A percentile compares a stretch with the other conserved stretches of the same genome.
Evolutionary conservation across 2,888 invertebrate species (phyloP).

Genomic region (Volucella inanis): DNA sequence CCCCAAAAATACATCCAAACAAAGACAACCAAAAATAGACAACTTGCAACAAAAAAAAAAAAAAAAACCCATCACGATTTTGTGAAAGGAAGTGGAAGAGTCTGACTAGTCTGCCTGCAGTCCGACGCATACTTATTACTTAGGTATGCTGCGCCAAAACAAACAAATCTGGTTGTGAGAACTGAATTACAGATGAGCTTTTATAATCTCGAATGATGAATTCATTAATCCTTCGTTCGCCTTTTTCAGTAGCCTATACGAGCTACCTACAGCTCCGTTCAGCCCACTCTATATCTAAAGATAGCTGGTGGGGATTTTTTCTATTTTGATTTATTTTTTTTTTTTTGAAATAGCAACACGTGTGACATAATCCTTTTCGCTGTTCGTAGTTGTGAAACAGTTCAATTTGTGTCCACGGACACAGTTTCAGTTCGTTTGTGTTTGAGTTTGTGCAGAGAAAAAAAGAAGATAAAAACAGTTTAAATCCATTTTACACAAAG

Average conservation of each 20-base stretch:
- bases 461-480: no score
- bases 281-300: no score
- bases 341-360: background rate
- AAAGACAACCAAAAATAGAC: conserved; percentile 18
- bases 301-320: no score
- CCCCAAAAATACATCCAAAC: conserved; percentile 21
- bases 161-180: conserved; percentile 36
- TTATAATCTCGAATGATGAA: conserved; percentile 23
- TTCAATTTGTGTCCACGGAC: background rate
- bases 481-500: conserved; percentile 8
- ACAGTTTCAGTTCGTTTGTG: no score
- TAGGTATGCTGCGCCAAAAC: conserved; percentile 26
- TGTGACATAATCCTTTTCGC: conserved; percentile 13
- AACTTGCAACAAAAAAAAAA: no score
- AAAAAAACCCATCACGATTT: no score
- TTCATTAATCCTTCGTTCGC: conserved; percentile 15
- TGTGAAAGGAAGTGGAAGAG: background rate
- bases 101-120: background rate
- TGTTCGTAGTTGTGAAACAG: background rate
- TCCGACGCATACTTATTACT: conserved; percentile 12
- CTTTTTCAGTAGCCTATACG: background rate
- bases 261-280: no score
- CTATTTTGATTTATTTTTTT: no score
- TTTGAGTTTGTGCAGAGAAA: no score
- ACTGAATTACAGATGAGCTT: conserved; percentile 21